Evolutionary conservation across 1,140 invertebrate species (phyloP).

Genomic region (Leptestheria dahalacensis): DNA sequence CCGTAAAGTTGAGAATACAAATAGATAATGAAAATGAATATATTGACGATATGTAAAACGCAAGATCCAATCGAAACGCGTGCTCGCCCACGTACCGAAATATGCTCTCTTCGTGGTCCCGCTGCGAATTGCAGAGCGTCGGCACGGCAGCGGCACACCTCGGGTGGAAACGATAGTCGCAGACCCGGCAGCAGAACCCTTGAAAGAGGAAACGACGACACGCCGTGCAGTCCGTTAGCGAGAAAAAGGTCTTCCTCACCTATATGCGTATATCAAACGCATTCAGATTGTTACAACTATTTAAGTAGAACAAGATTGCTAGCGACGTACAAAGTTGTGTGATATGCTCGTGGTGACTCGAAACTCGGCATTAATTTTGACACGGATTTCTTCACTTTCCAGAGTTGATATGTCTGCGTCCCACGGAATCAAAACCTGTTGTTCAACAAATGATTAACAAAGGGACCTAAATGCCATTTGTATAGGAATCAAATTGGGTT

Average conservation of each 20-base stretch:
- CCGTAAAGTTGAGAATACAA: too few relatives aligned
- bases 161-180: constrained; percentile 89
- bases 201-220: constrained; percentile 79
- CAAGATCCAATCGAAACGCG: neutral
- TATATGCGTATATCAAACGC: too few relatives aligned
- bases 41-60: too few relatives aligned
- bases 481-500: neutral
- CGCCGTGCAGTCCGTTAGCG: constrained; percentile 83
- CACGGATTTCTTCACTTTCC: constrained; percentile 74
- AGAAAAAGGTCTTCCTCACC: constrained; percentile 89
- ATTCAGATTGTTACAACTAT: too few relatives aligned
- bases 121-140: constrained; percentile 65
- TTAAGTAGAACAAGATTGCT: neutral
- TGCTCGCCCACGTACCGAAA: constrained; percentile 43
- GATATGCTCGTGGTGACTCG: constrained; percentile 80
- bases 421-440: constrained; percentile 59
- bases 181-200: constrained; percentile 86
- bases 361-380: constrained; percentile 70
- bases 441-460: constrained; percentile 15
- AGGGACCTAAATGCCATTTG: neutral
- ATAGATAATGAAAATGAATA: too few relatives aligned
- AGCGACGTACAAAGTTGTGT: constrained; percentile 60
- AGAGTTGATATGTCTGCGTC: constrained; percentile 74
- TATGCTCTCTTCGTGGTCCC: constrained; percentile 56
- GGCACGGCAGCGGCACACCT: constrained; percentile 72